Conservation (phyloP, 2,888 invertebrate species). For the Theodoxus fluviatilis region DNA sequence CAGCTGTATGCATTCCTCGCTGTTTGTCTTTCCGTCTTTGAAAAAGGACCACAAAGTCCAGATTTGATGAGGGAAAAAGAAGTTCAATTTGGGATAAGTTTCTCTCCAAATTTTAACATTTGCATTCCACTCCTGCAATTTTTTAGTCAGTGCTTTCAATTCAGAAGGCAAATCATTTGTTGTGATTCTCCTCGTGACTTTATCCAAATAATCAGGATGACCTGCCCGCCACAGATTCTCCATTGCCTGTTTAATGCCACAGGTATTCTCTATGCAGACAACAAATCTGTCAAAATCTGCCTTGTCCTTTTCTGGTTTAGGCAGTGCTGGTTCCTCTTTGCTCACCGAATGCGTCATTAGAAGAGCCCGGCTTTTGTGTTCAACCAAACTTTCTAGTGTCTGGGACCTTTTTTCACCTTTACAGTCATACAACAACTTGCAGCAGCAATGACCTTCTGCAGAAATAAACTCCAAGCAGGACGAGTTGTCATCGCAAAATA, state of each 20-base stretch:
- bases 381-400: slow-evolving; percentile 7
- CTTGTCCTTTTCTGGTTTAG: slow-evolving; percentile 5
- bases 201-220: slow-evolving; percentile 6
- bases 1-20: slow-evolving; percentile 23
- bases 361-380: slow-evolving; percentile 23
- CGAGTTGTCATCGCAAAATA: slow-evolving; percentile 7
- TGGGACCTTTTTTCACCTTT: slow-evolving; percentile 1
- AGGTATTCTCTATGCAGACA: not conserved
- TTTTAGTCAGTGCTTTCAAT: slow-evolving; percentile 5
- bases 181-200: not conserved
- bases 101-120: slow-evolving; percentile 27
- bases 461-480: slow-evolving; percentile 3
- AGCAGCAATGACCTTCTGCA: not conserved
- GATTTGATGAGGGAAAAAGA: slow-evolving; percentile 36
- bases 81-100: slow-evolving; percentile 35
- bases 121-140: slow-evolving; percentile 32
- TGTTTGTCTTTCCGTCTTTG: slow-evolving; percentile 11
- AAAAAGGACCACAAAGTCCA: slow-evolving; percentile 32
- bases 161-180: slow-evolving; percentile 17
- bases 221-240: slow-evolving; percentile 11
- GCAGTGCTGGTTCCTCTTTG: not conserved
- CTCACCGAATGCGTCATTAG: slow-evolving; percentile 20
- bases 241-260: not conserved
- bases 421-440: slow-evolving; percentile 2
- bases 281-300: slow-evolving; percentile 18